phyloP scores from a whole-genome alignment of 1,140 invertebrate species.

The Monochamus saltuarius region DNA sequence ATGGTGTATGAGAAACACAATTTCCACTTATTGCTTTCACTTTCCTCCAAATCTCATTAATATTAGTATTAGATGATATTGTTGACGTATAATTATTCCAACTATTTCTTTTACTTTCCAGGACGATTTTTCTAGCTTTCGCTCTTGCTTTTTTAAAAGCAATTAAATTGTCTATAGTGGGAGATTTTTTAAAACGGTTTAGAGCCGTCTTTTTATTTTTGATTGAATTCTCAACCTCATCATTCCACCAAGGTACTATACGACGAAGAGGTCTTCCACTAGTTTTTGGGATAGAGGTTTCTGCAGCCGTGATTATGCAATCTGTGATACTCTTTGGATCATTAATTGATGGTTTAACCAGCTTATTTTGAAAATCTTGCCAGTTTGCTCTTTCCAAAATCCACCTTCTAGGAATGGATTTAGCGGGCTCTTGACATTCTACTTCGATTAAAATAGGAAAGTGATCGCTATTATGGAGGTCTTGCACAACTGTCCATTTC shows the following conservation, averaged over 20 bases:
- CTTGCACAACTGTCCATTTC: constrained; percentile 4
- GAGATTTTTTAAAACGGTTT: not conserved
- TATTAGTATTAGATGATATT: not conserved
- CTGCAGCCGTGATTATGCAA: not conserved
- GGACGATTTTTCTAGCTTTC: not conserved
- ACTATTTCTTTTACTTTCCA: too few species aligned
- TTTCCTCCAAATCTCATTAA: not conserved
- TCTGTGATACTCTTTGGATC: not conserved
- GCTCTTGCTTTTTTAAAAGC: constrained; percentile 1
- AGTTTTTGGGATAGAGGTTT: not conserved
- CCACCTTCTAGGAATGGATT: not conserved
- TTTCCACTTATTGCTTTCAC: not conserved
- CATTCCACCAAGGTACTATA: constrained; percentile 16
- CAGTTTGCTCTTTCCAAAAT: not conserved
- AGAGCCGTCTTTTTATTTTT: not conserved
- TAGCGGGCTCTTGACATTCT: not conserved
- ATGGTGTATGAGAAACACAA: not conserved
- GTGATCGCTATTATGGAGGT: constrained; percentile 7
- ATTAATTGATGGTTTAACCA: not conserved
- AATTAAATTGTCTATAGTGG: not conserved
- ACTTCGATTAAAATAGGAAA: constrained; percentile 7
- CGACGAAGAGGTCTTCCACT: too few species aligned
- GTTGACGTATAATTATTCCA: not conserved
- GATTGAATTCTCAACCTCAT: not conserved
- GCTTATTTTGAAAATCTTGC: not conserved